phyloP scores from a whole-genome alignment of 2,888 invertebrate species.

The Eurois occulta region DNA sequence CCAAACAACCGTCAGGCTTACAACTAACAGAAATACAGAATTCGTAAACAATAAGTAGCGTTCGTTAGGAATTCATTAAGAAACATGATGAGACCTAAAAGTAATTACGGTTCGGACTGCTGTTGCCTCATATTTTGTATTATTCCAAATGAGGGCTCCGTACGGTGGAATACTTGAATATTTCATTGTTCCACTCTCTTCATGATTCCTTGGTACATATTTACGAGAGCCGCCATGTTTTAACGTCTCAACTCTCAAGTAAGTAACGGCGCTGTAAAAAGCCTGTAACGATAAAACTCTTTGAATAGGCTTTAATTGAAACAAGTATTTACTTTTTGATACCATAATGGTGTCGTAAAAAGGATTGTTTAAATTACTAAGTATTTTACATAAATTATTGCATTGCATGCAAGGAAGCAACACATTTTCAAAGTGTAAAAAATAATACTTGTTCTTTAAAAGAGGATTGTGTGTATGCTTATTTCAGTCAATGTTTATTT shows the following conservation, averaged over 20 bases:
- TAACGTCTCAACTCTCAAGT: constrained; percentile 52
- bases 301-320: constrained; percentile 41
- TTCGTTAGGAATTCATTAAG: constrained; percentile 64
- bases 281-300: constrained; percentile 31
- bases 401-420: background rate
- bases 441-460: background rate
- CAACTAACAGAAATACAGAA: constrained; percentile 37
- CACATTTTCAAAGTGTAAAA: constrained; percentile 9
- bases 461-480: background rate
- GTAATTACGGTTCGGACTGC: constrained; percentile 61
- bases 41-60: constrained; percentile 52
- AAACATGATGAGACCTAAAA: constrained; percentile 57
- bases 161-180: constrained; percentile 70
- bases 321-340: constrained; percentile 45
- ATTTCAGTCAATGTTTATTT: constrained; percentile 4
- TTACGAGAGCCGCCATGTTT: constrained; percentile 72
- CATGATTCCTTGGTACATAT: constrained; percentile 78
- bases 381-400: constrained; percentile 11
- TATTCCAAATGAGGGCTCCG: constrained; percentile 52
- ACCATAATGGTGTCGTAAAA: constrained; percentile 18
- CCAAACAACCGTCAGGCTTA: constrained; percentile 25
- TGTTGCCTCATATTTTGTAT: constrained; percentile 58
- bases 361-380: constrained; percentile 8
- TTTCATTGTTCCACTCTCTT: constrained; percentile 73
- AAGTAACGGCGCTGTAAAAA: constrained; percentile 46